Evolutionary conservation across 2,888 invertebrate genomes (phyloP).

Genomic region (Gonocerus acuteangulatus): DNA sequence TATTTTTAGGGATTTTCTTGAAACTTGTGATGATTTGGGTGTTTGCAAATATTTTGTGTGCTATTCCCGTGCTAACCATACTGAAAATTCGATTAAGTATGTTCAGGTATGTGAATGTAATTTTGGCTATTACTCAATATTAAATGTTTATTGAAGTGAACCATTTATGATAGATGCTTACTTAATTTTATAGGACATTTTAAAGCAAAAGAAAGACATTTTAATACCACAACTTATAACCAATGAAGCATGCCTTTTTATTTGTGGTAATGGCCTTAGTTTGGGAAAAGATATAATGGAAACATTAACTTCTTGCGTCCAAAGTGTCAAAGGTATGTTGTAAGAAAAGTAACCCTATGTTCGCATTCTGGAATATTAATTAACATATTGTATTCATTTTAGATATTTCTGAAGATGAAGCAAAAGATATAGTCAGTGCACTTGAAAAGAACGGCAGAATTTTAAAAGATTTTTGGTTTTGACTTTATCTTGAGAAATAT

Average conservation of each 20-base stretch:
- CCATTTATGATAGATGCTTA: neutral
- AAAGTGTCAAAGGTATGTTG: constrained; percentile 42
- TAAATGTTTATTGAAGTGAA: neutral
- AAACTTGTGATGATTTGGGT: too few species aligned
- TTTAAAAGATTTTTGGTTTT: constrained; percentile 1
- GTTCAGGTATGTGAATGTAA: neutral
- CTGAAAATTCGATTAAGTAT: neutral
- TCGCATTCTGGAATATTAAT: too few species aligned
- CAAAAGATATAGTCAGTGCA: neutral
- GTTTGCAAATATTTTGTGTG: neutral
- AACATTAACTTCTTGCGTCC: constrained; percentile 50
- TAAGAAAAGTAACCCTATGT: neutral
- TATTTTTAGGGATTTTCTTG: neutral
- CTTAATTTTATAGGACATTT: constrained; percentile 8
- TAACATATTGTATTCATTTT: neutral
- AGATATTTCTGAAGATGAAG: neutral
- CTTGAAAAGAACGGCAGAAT: constrained; percentile 10
- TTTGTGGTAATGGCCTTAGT: constrained; percentile 69
- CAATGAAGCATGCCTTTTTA: neutral
- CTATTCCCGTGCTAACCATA: neutral
- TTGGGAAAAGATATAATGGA: constrained; percentile 61
- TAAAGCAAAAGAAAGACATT: constrained; percentile 2
- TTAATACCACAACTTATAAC: neutral
- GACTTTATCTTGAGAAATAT: neutral
- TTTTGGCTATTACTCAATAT: neutral